phyloP scores from a whole-genome alignment of 2,888 invertebrate species.

The Pheosia tremula region DNA sequence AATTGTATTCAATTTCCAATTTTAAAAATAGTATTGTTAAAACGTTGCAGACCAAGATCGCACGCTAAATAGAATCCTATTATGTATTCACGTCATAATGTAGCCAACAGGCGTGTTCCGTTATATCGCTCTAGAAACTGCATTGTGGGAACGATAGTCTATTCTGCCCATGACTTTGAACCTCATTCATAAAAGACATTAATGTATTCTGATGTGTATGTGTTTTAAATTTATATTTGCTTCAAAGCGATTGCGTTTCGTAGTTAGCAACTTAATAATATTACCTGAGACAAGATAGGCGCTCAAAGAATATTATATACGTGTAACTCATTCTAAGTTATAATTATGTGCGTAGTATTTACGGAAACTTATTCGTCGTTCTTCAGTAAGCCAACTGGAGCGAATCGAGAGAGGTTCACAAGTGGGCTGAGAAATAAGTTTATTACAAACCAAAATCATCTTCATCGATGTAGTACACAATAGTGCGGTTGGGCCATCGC shows the following conservation, averaged over 20 bases:
- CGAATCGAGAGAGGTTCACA: background rate
- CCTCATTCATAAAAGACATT: no score
- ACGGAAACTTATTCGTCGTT: no score
- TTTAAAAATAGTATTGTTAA: background rate
- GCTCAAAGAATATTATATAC: no score
- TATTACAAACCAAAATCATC: constrained; percentile 72
- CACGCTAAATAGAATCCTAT: background rate
- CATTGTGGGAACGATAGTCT: background rate
- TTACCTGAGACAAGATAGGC: no score
- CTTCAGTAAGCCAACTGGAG: background rate
- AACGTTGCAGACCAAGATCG: background rate
- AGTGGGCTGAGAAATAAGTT: background rate
- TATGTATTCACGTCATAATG: constrained; percentile 19
- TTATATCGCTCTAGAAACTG: constrained; percentile 14
- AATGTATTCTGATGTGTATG: no score
- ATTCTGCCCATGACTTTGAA: no score
- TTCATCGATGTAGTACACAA: constrained; percentile 70
- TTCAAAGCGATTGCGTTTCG: no score
- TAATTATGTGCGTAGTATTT: no score
- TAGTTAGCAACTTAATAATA: no score
- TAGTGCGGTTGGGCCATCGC: constrained; percentile 76
- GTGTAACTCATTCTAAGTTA: no score
- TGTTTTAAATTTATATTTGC: no score
- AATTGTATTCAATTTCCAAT: no score
- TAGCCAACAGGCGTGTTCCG: constrained; percentile 19